Evolutionary conservation across 64 coral and sea anemone species (phyloP).

Genomic region (Montipora capricornis): DNA sequence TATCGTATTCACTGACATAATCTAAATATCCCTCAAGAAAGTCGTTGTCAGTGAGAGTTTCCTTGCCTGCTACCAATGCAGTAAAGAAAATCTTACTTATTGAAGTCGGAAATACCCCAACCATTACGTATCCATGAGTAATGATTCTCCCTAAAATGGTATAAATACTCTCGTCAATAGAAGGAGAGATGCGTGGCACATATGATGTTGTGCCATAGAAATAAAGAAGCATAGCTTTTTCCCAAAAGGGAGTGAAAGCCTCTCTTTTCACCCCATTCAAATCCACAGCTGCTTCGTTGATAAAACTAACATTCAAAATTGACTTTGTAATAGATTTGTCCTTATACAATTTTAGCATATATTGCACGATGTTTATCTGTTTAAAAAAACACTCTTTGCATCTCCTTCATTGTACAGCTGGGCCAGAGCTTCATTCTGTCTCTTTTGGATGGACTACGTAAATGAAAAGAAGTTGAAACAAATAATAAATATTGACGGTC

Average conservation of each 20-base stretch:
- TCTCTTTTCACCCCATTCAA: constrained; percentile 25
- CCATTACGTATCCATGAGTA: constrained; percentile 6
- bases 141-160: background rate
- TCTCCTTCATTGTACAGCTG: background rate
- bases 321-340: background rate
- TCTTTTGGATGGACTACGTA: background rate
- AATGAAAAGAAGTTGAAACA: background rate
- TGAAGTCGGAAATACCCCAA: constrained; percentile 1
- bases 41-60: background rate
- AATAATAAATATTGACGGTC: no score
- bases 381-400: background rate
- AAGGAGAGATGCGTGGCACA: constrained; percentile 6
- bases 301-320: constrained; percentile 23
- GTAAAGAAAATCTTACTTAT: background rate
- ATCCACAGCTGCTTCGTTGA: constrained; percentile 8
- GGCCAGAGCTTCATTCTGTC: background rate
- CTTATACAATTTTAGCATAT: constrained; percentile 25
- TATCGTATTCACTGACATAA: background rate
- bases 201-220: constrained; percentile 16
- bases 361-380: constrained; percentile 30
- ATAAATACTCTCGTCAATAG: background rate
- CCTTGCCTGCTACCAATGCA: background rate
- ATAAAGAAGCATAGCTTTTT: background rate
- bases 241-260: constrained; percentile 38
- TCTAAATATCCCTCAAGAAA: background rate